Percentiles rank a stretch among this genome's conserved stretches.
Conservation (phyloP, 2,113 vertebrate species). For the Petroica traversi region DNA sequence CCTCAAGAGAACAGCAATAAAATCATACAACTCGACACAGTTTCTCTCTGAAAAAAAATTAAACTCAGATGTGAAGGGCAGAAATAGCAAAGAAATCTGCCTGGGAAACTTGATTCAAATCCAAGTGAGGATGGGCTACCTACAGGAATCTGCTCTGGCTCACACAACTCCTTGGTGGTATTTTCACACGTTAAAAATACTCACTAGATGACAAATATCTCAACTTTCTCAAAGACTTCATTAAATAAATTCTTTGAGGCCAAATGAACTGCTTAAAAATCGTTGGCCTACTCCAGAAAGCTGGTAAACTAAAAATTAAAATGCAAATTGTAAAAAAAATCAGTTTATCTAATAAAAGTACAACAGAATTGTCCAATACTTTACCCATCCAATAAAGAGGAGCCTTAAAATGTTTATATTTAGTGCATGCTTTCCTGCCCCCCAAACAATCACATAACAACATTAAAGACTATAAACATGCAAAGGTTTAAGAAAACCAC, state of each 20-base stretch:
- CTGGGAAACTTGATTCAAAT: neutral
- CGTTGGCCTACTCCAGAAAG: neutral
- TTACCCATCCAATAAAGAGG: neutral
- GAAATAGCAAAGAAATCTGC: neutral
- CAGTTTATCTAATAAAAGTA: neutral
- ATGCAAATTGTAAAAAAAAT: neutral
- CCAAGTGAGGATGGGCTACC: neutral
- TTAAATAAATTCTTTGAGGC: neutral
- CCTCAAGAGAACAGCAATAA: neutral
- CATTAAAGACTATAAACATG: neutral
- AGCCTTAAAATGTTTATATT: neutral
- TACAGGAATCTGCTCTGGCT: neutral
- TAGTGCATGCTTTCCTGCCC: neutral
- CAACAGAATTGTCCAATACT: neutral
- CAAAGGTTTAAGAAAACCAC: neutral
- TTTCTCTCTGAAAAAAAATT: neutral
- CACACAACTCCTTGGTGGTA: neutral
- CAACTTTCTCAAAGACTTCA: neutral
- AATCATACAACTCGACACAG: neutral
- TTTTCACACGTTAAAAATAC: constrained; percentile 5
- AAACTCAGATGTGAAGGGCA: neutral
- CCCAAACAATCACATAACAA: neutral
- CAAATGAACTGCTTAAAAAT: neutral
- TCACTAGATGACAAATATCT: neutral
- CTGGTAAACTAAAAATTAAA: neutral